Conservation (phyloP, 2,888 invertebrate species). For the Heteromyza rotundicornis region DNA sequence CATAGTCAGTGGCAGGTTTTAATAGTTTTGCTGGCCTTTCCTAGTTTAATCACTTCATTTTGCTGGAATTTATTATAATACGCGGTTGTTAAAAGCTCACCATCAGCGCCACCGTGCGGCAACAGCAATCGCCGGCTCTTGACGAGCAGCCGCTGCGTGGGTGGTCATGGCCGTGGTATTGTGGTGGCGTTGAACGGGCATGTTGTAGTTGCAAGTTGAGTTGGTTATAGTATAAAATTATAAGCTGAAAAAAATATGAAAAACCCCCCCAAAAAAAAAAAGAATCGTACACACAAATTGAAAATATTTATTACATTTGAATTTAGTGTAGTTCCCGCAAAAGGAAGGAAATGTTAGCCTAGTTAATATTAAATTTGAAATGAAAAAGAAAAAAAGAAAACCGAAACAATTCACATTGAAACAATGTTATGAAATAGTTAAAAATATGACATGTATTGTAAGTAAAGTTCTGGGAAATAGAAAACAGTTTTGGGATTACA, state of each 20-base stretch:
- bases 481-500: slow-evolving; percentile 20
- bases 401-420: no score
- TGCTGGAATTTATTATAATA: slow-evolving; percentile 57
- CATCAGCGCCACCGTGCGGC: background rate
- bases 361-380: background rate
- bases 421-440: no score
- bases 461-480: background rate
- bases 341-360: background rate
- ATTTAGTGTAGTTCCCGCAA: slow-evolving; percentile 10
- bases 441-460: no score
- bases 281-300: slow-evolving; percentile 7
- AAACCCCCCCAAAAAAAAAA: background rate
- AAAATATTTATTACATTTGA: background rate
- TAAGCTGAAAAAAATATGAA: background rate
- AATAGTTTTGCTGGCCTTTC: slow-evolving; percentile 50
- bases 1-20: slow-evolving; percentile 34
- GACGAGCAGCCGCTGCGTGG: slow-evolving; percentile 4
- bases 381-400: no score
- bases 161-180: background rate
- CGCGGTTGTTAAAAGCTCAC: slow-evolving; percentile 25
- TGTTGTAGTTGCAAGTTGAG: slow-evolving; percentile 39
- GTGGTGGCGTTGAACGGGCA: slow-evolving; percentile 5
- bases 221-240: slow-evolving; percentile 35
- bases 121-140: background rate
- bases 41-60: slow-evolving; percentile 51